Evolutionary conservation across 1,140 invertebrate species (phyloP).

Genomic region (Hylaeus volcanicus): DNA sequence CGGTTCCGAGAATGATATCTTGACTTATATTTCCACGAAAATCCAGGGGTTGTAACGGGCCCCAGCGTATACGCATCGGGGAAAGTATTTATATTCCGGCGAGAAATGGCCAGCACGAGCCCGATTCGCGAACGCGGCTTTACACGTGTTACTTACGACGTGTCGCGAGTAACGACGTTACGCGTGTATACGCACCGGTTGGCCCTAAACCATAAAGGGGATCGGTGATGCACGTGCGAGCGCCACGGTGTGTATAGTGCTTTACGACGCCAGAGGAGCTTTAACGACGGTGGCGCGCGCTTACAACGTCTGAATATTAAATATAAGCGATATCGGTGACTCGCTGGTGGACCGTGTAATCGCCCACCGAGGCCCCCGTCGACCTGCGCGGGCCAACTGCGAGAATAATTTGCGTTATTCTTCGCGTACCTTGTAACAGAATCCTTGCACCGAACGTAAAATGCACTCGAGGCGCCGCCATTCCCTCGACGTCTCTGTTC

Average conservation of each 20-base stretch:
- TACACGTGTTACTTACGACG: constrained; percentile 65
- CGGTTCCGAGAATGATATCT: constrained; percentile 57
- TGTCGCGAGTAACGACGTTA: constrained; percentile 61
- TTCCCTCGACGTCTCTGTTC: constrained; percentile 18
- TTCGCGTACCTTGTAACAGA: constrained; percentile 28
- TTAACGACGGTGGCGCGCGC: constrained; percentile 42
- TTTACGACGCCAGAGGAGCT: constrained; percentile 49
- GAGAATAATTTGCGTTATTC: constrained; percentile 37
- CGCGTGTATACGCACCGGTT: constrained; percentile 9
- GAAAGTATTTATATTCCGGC: constrained; percentile 58
- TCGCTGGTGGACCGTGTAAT: constrained; percentile 13
- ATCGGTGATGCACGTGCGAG: constrained; percentile 42
- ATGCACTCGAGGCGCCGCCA: not conserved
- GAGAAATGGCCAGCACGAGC: constrained; percentile 7
- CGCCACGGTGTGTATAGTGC: constrained; percentile 41
- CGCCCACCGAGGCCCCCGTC: constrained; percentile 3
- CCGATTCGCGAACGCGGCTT: constrained; percentile 55
- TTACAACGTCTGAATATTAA: constrained; percentile 59
- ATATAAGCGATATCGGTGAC: constrained; percentile 57
- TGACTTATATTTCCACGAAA: constrained; percentile 61
- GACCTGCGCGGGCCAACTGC: constrained; percentile 8
- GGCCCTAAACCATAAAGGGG: constrained; percentile 29
- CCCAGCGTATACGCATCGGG: not conserved
- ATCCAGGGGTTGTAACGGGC: constrained; percentile 26
- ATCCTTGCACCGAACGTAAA: constrained; percentile 1